Base-by-base conservation (phyloP, 1,140 invertebrate species). In the Lutraria rhynchaena region DNA sequence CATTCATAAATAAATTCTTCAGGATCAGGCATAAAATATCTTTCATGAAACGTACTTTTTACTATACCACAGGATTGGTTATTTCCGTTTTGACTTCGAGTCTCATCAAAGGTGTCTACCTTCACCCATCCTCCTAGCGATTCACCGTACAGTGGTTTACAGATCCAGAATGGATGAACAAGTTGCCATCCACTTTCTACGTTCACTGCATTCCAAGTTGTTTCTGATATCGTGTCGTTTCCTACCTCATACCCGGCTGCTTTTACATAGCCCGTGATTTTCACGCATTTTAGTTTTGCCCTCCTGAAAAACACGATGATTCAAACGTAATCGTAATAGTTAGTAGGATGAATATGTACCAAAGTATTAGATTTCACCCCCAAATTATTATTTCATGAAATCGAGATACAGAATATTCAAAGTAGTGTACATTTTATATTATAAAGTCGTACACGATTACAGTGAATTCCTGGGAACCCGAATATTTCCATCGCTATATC, bases 81-180 rank as follows among this genome's bases (percentile, higher is more conserved):
- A 49, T 78, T 41, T 31, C 31, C 57, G 37, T 69, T 31, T 5
- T 37, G 53, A 17, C 63, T 51, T 1, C 57, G 3, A 51, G 73
- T 46, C 19, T 82, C 82, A 11, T 73, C 70, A 5, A 7, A 5
- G n/a, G 61, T 63, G 53, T 82, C 85, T 13, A 84, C 24, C 49
- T 86, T 86, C 7, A 83, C 76, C 85, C 85, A 84, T 15, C 85
- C 85, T 9, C 80, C 82, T 29, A 81, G 17, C 7, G 35, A 61
- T 17, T 76, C 49, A 15, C 85, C 85, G 29, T 74, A 75, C 9
- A 86, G 24, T 5, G 77, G 60, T 31, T 74, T 46, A 76, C 85
- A 86, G 1, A 84, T 61, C 85, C 85, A 86, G 46, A 69, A 86
- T 0, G 82, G 80, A 80, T 86, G 80, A 19, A 86, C 71, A 19